Evolutionary conservation across 2,113 vertebrate species (phyloP), one percentile per base, ranked within the genome.

Genomic region (Genyomyrus donnyi): DNA sequence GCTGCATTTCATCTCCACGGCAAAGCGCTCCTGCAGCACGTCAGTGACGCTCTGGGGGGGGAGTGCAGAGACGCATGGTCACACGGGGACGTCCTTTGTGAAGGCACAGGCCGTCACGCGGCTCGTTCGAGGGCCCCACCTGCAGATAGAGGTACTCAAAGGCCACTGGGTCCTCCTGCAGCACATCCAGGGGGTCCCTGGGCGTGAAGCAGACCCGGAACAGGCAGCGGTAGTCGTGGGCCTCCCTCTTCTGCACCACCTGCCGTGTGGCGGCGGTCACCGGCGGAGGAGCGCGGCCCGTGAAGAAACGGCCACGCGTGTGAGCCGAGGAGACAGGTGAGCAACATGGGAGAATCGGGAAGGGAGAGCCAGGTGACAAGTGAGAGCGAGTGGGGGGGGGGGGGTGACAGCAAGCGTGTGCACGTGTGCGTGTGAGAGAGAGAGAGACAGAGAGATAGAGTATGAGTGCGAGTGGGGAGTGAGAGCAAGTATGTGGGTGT

Each of bases 121-220:
- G 10, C 70, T 48, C 24, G 74, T 39, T 8, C 5, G 5, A 80
- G 74, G 89, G 9, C 39, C 87, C 94, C 92, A 99, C 98, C 98
- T 99, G 98, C 90, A 97, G 93, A 92, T 98, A 99, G 91, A 99
- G 97, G 92, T 99, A 99, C 52, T 99, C 97, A 46, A 99, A 99
- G 90, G 97, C 96, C 90, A 97, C 90, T 0, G 98, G 96, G 91
- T 99, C 98, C 58, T 98, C 96, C 92, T 97, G 96, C 92, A 98
- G 93, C 88, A 99, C 94, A 87, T 95, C 94, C 90, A 97, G 90
- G 17, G 97, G 97, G 90, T 96, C 96, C 94, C 92, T 97, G 91
- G 97, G 98, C 90, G 98, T 93, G 93, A 98, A 99, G 92, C 98
- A 98, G 50, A 98, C 95, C 91, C 98, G 96, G 95, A 99, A 98